Base-by-base conservation (phyloP, 1,140 invertebrate genomes). In the Xylocopa sonorina region DNA sequence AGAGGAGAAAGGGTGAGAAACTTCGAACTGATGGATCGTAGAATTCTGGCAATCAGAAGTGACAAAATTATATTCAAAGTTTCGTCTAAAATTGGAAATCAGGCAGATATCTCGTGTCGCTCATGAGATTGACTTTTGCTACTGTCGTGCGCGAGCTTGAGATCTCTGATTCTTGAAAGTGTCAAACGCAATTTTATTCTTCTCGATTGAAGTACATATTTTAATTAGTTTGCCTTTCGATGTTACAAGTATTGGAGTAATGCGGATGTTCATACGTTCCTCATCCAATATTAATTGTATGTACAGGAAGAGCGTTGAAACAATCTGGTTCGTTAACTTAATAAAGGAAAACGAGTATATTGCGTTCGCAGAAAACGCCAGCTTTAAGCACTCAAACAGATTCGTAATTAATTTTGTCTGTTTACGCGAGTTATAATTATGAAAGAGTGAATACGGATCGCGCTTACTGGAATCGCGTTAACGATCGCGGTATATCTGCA, bases 351-450 rank as follows among this genome's bases (percentile, higher is more conserved):
- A 62, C 38, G 34, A 24, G 38, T n/a, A 62, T 32, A 10, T 62
- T 62, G 38, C 32, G 14, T 62, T 62, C 32, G 34, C 34, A 16
- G 34, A n/a, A n/a, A 21, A 21, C 2, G 14, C 0, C 10, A 38
- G 38, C n/a, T 62, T 62, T 62, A 38, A 62, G 16, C 32, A 62
- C 10, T 21, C 29, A 60, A 60, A 38, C 58, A 38, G 24, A 60
- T 60, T 16, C 6, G 10, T 38, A 60, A 60, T 60, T 38, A 62
- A 62, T 18, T 62, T n/a, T 62, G 32, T 60, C 34, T 9, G 58
- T 27, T 60, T 38, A 10, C 34, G 38, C 21, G 16, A 38, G 32
- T 62, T 5, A 38, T 62, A 34, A 62, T 62, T 62, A 38, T n/a
- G 3, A 38, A 38, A n/a, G 24, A 12, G 18, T 53, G 27, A 53